Base-by-base conservation (phyloP, 64 coral and sea anemone species). In the Pocillopora damicornis region DNA sequence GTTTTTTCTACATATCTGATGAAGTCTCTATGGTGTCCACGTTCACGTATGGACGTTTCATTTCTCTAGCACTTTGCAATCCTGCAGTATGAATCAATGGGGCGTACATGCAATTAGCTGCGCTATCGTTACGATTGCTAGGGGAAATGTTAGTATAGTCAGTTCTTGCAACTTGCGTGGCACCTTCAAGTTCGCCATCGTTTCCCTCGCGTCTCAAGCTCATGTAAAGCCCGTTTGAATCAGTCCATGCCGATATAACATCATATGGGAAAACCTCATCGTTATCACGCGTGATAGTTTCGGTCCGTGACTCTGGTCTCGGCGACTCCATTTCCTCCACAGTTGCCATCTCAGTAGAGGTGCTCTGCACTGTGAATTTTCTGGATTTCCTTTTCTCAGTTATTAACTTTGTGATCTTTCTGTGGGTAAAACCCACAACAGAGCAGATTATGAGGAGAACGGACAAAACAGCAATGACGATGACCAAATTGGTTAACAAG, bases 111-210 rank as follows among this genome's bases (percentile, higher is more conserved):
- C 81, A 85, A 38, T 72, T 85, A 20, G 81, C 81, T 9, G 81
- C 81, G 18, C 81, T 85, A 38, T 85, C 64, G 65, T 85, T 85
- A 30, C 81, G 63, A 65, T 85, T 85, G 81, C 81, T 85, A 6
- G 81, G 81, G 12, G 81, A 85, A 71, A 85, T 85, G 81, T 85
- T 85, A 1, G 68, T 58, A 63, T 85, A 85, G 17, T 85, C 81
- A 72, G 81, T 63, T 85, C 38, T 72, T 38, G 2, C 7, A 14
- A 15, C 64, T 85, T 72, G 81, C 38, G 81, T 71, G 61, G 13
- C 35, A 51, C 56, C 30, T 35, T 35, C 30, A 37, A 63, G 14
- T 13, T 67, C 35, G 1, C 35, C 17, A 15, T n/a, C 30, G 38
- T 66, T 57, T 23, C 56, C 81, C 22, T 4, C 18, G 65, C 64